A percentile compares a stretch with the other conserved stretches of the same genome.
Evolutionary conservation across 2,797 vertebrate genomes (phyloP).

Genomic region (Danionella dracula): DNA sequence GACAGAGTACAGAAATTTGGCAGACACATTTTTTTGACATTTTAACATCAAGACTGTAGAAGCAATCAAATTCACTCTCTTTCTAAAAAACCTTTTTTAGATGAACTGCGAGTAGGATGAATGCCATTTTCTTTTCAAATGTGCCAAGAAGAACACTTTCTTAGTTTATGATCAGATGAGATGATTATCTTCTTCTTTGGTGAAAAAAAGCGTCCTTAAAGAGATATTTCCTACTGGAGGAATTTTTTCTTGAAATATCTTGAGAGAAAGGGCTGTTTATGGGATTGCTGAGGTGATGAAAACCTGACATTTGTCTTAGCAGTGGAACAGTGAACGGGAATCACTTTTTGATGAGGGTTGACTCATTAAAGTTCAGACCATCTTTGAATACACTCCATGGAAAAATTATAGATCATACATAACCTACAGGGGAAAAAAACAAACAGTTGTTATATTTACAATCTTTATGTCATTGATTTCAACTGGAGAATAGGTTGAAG

Average conservation of each 20-base stretch:
- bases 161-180: background rate
- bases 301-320: background rate
- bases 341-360: background rate
- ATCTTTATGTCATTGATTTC: background rate
- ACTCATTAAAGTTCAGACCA: background rate
- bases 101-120: too few species aligned
- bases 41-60: too few species aligned
- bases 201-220: background rate
- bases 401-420: slow-evolving; percentile 35
- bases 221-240: background rate
- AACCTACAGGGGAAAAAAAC: slow-evolving; percentile 30
- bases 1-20: background rate
- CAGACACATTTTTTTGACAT: too few species aligned
- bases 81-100: too few species aligned
- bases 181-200: background rate
- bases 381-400: background rate
- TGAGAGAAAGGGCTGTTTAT: background rate
- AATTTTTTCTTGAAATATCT: background rate
- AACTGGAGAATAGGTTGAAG: too few species aligned
- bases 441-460: background rate
- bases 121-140: too few species aligned
- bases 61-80: too few species aligned
- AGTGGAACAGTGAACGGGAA: background rate
- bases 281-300: background rate
- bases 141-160: background rate